These are phyloP conservation scores for Tautogolabrus adspersus DNA, from an alignment of 2,113 vertebrate species.

Conservation along the genomic window DNA sequence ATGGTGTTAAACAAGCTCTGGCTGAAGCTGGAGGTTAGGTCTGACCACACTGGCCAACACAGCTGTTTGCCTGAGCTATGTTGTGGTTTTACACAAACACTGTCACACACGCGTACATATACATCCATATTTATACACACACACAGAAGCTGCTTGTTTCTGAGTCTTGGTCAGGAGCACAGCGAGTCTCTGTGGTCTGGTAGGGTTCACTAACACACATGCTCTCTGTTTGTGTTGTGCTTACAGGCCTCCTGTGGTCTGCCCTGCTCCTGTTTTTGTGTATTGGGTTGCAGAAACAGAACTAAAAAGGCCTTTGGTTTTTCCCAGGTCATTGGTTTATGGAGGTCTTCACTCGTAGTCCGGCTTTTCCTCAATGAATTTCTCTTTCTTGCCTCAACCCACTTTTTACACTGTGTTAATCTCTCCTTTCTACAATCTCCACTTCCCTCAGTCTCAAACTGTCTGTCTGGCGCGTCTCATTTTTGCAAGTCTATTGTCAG, in stretches of 20 bases:
- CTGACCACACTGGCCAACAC: conserved; percentile 60
- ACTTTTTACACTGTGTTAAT: conserved; percentile 45
- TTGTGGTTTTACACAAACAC: conserved; percentile 76
- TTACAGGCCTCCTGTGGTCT: conserved; percentile 66
- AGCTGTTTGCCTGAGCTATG: conserved; percentile 61
- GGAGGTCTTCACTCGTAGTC: not conserved
- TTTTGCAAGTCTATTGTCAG: conserved; percentile 63
- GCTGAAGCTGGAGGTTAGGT: conserved; percentile 49
- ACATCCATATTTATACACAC: conserved; percentile 40
- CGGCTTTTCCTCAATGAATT: conserved; percentile 3
- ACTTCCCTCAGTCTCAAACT: conserved; percentile 14
- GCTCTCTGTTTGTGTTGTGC: conserved; percentile 70
- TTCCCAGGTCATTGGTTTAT: not conserved
- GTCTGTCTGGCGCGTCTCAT: conserved; percentile 44
- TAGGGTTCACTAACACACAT: conserved; percentile 61
- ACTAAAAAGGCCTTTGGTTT: conserved; percentile 3
- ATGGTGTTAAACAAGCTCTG: conserved; percentile 51
- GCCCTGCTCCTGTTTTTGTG: conserved; percentile 23
- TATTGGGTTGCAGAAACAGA: not conserved
- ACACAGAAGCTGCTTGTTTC: conserved; percentile 20
- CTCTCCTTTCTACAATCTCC: conserved; percentile 36
- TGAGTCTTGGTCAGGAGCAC: conserved; percentile 47
- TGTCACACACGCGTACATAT: conserved; percentile 30
- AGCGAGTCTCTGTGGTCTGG: conserved; percentile 57
- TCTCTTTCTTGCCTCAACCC: conserved; percentile 26